Evolutionary conservation across 2,113 vertebrate species (phyloP), one percentile per base, ranked within the genome.

Genomic region (Leptodactylus fuscus): DNA sequence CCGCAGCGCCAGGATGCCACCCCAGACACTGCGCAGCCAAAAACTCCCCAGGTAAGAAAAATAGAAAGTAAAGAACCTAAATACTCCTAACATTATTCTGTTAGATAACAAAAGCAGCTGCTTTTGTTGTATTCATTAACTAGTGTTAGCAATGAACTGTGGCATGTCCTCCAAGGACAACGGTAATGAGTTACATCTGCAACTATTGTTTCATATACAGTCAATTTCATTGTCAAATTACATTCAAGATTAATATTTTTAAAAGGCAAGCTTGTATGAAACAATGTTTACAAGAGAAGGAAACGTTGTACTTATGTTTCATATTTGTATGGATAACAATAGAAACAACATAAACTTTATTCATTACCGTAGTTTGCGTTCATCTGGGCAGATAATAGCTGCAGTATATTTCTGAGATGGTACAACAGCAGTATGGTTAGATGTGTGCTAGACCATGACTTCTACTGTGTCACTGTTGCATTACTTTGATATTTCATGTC

Each of bases 161-260:
- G 48, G 29, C 74, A 53, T 11, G 48, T 77, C 16, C 27, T 77
- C 29, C 16, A 53, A 77, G 74, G 74, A 34, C 74, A 53, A 32
- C 12, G 51, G 48, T 77, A 77, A 77, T 77, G 27, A 77, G 74
- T 29, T 51, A 53, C 48, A 77, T 77, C 74, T 77, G 74, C 74
- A 77, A 34, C 48, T 77, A 77, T 77, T 77, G 48, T 77, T 77
- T 36, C 27, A 53, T 29, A 53, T n/a, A 36, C 29, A 77, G 22
- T 36, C 10, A 18, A 32, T 49, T 53, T 53, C 16, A 53, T 77
- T 53, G 74, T 77, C 74, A 77, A 49, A 53, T 53, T 32, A 34
- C 16, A 53, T 32, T 77, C 32, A 77, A 32, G 29, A 77, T 22
- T 53, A 27, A 34, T 77, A 34, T 51, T 77, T 41, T 53, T 53